Base-by-base conservation (phyloP, 1,140 invertebrate genomes). In the Ganaspis sp. region DNA sequence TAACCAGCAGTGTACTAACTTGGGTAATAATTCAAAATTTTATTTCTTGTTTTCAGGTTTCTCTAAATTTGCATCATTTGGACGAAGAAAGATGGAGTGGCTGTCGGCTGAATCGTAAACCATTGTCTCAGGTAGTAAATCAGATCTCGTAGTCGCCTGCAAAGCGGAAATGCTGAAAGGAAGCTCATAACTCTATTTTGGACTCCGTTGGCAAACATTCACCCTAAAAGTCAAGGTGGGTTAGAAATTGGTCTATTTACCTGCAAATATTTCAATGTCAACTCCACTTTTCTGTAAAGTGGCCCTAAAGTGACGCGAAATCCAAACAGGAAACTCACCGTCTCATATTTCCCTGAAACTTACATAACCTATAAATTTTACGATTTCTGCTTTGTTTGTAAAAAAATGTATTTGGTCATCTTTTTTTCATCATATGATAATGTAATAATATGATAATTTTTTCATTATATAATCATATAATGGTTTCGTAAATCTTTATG, bases 91-190 rank as follows among this genome's bases (percentile, higher is more conserved):
- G 21, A 26, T 15, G 23, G 21, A 2, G 2, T 64, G 21, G 26
- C 23, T 64, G 9, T 26, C 3, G 54, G 21, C 26, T 15, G 54
- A 64, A 64, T 64, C 54, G 26, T 64, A 64, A 64, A 64, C 21
- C 54, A 64, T 64, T 64, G 54, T 64, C 54, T 64, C 54, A 64
- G 54, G 54, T 26, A 64, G 54, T 64, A 64, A 64, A 64, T 64
- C 54, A 64, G 54, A 64, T 64, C 4, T 15, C 26, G 9, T 4
- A 23, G 21, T 12, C 53, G 17, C 21, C n/a, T 45, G 26, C 23
- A 26, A 26, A 64, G 21, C 54, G 54, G 54, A 64, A 64, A 23
- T 64, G 4, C 9, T n/a, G 42, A 45, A 45, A 45, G 42, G 11
- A 45, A 15, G 42, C 42, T 15, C 12, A 45, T 45, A 45, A 45